Conservation (phyloP, 2,888 invertebrate genomes). For the Carpatolechia fugitivella region DNA sequence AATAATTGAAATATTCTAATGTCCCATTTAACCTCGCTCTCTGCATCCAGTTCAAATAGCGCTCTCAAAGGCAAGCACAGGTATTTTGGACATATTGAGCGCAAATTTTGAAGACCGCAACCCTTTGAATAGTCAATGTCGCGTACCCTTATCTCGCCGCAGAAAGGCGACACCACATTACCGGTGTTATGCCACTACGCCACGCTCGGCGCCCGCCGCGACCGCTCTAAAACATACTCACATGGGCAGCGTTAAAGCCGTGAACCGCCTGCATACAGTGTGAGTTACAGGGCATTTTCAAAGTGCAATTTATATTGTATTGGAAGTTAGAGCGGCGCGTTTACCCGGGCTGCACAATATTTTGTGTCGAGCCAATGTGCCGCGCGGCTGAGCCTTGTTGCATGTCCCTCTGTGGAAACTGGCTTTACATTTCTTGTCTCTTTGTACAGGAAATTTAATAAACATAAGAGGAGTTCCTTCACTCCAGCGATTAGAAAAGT, state of each 20-base stretch:
- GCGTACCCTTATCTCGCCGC: constrained; percentile 78
- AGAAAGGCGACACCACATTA: constrained; percentile 79
- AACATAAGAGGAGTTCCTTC: constrained; percentile 52
- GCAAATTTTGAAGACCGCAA: constrained; percentile 78
- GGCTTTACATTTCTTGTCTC: constrained; percentile 57
- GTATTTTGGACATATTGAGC: constrained; percentile 75
- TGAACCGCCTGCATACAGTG: constrained; percentile 52
- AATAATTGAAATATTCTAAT: not conserved
- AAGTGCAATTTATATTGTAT: constrained; percentile 79
- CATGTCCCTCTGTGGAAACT: constrained; percentile 44
- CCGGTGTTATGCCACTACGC: constrained; percentile 70
- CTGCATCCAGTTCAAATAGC: not conserved
- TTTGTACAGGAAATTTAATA: constrained; percentile 50
- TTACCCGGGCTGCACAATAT: constrained; percentile 66
- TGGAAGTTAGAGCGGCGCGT: constrained; percentile 68
- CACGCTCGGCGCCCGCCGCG: constrained; percentile 18
- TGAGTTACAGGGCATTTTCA: constrained; percentile 69
- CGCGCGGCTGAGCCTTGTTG: constrained; percentile 55
- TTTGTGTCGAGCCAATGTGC: constrained; percentile 66
- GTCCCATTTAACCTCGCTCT: not conserved
- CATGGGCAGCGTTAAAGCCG: constrained; percentile 51
- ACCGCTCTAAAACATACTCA: constrained; percentile 48
- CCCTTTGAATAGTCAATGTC: constrained; percentile 80
- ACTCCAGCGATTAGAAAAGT: constrained; percentile 48
- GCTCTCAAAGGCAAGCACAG: constrained; percentile 46